Evolutionary conservation across 2,888 invertebrate species (phyloP), one percentile per base, ranked within the genome.

Genomic region (Leptopilina myrica): DNA sequence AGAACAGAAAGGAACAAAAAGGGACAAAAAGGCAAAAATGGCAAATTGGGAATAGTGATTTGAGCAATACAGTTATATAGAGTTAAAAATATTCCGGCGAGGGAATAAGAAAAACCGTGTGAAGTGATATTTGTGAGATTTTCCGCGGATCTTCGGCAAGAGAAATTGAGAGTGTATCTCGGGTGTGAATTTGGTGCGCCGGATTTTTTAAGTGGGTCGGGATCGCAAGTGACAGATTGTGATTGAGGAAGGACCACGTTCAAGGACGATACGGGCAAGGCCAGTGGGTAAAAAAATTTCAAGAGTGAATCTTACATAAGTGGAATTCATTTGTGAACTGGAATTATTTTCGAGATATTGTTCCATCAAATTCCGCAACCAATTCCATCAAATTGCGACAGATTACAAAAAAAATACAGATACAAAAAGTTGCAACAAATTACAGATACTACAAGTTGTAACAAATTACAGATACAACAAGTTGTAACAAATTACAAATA

Each of bases 261-360:
- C 46, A 67, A 67, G 46, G 67, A 49, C 67, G 20, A 67, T 67
- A 67, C 46, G 67, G 46, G 67, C 67, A 49, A 67, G 67, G 67
- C 67, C 67, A 67, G 20, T 67, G 46, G 33, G 26, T 69, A 20
- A 69, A 69, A 20, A 53, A 56, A 69, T 49, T 56, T 53, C 26
- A 6, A 26, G 14, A 26, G 33, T 69, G 33, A 69, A 53, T 53
- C 53, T 69, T 33, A 53, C 53, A 26, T 56, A 53, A 56, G 69
- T 33, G 69, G 7, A 26, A 49, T 69, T 69, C 33, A 33, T 33
- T 4, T 33, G 5, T 26, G 53, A 26, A 53, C 53, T 6, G 53
- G 26, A n/a, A 53, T 69, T 11, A 49, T 49, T 49, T 49, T 2
- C 2, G 49, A 49, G 20, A 43, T 49, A 49, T 49, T 49, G 49